Percentiles rank a stretch among this genome's conserved stretches.
phyloP scores from a whole-genome alignment of 2,888 invertebrate genomes.

The Caenorhabditis panamensis region DNA sequence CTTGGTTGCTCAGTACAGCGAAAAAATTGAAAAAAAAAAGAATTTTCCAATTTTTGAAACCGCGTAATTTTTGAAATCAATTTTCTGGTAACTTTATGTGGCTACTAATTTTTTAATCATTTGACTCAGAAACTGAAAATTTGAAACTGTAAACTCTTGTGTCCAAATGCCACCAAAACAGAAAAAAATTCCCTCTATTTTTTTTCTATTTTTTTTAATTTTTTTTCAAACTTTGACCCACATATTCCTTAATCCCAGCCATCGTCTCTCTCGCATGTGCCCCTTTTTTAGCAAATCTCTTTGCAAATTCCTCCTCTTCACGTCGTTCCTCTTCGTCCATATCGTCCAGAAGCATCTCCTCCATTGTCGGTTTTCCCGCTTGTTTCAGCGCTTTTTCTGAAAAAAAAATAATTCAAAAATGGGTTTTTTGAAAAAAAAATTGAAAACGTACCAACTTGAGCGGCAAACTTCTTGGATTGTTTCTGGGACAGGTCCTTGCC shows the following conservation, averaged over 20 bases:
- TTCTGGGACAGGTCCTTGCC: slow-evolving; percentile 36
- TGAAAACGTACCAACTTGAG: slow-evolving; percentile 24
- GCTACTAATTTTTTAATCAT: too few relatives aligned
- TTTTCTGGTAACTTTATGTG: too few relatives aligned
- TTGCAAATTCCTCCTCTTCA: slow-evolving; percentile 22
- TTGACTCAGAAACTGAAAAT: too few relatives aligned
- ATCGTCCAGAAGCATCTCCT: slow-evolving; percentile 28
- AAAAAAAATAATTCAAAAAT: neutral
- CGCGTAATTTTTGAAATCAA: too few relatives aligned
- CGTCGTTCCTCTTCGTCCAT: slow-evolving; percentile 38
- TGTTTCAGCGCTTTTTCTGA: slow-evolving; percentile 32
- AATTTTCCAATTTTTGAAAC: too few relatives aligned
- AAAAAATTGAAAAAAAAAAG: too few relatives aligned
- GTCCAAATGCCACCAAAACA: too few relatives aligned
- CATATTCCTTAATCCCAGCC: neutral
- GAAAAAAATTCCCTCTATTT: too few relatives aligned
- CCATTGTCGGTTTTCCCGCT: slow-evolving; percentile 40
- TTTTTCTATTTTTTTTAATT: too few relatives aligned
- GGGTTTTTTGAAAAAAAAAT: too few relatives aligned
- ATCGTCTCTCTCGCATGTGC: neutral
- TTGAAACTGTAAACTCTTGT: too few relatives aligned
- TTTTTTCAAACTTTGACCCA: neutral
- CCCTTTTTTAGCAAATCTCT: slow-evolving; percentile 10
- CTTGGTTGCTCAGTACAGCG: neutral
- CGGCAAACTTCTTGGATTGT: slow-evolving; percentile 31